Base-by-base conservation (phyloP, 2,888 invertebrate species). In the Opisthograptis luteolata region DNA sequence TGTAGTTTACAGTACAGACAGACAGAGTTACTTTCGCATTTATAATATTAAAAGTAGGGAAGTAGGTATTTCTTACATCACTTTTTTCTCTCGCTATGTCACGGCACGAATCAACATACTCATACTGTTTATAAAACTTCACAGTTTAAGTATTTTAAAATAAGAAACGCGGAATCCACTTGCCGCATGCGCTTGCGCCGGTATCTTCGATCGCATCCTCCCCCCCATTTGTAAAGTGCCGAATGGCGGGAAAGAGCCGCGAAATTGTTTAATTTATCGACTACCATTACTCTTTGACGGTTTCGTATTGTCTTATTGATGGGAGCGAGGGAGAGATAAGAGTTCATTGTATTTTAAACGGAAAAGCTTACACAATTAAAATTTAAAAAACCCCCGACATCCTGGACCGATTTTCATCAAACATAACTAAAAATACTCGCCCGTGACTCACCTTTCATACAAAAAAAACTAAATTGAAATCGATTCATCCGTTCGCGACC, bases 211-310 rank as follows among this genome's bases (percentile, higher is more conserved):
- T 73, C 73, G 53, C 52, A 60, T 55, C 59, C 77, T 68, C 76
- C 76, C 74, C 58, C 51, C 69, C 72, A 77, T 77, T 75, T 73
- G 70, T 75, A 73, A 60, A 64, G 58, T 59, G 61, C 50, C 64
- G 53, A 63, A 59, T 58, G 48, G 54, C 54, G 61, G 53, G 56
- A 52, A 58, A 55, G 47, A 48, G 44, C 44, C 51, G 46, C 46
- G 49, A 62, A 62, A 57, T 59, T 55, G 46, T 58, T 55, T 55
- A 55, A 62, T 62, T 62, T 62, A 62, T 62, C 43, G 55, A 19
- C 53, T 32, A 12, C 49, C 55, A 59, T 61, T 52, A 53, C 24
- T 44, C 50, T 45, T 51, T 47, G 47, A 25, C 40, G 30, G 37
- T 30, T 47, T 27, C 25, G 42, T 41, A 48, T 48, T 48, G 48